Base-by-base conservation (phyloP, 1,140 invertebrate species). In the Leptinotarsa undecemlineata region DNA sequence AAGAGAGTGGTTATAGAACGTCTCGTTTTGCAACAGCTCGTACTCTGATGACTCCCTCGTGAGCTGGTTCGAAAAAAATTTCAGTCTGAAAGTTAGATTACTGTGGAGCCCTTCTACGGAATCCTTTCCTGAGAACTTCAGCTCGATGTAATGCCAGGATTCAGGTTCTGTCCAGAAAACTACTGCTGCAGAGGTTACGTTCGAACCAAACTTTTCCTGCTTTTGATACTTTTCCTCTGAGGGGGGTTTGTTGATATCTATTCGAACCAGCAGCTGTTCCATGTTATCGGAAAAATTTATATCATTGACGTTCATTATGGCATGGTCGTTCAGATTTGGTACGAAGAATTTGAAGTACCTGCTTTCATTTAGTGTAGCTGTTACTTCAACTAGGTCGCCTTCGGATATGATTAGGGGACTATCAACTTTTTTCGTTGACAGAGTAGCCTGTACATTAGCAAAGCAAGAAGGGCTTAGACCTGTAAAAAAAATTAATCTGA, bases 131-230 rank as follows among this genome's bases (percentile, higher is more conserved):
- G 20, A 19, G 64, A 85, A 86, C 66, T 76, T 76, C 15, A 90
- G 76, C 23, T 85, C 80, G 3, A 89, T 84, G 77, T 90, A 91
- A 80, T 93, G 91, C 85, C 89, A 90, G 4, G 66, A 69, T 48
- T 79, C 73, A 17, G 86, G 78, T 61, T 84, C 85, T 0, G 90
- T 88, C 20, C 84, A 85, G 76, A 92, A 91, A 0, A 81, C 75
- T 14, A 90, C 73, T 3, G 76, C 80, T 26, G 83, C 80, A 5
- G 76, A 71, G 21, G 71, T 71, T 21, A 47, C 20, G 75, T 66
- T 77, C 71, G 78, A 4, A 85, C 83, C 77, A 85, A 82, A 66
- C 17, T 77, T 79, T 48, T 86, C 86, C 11, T 82, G 76, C 48
- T 85, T 47, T 19, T 88, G 77, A 78, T 83, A 84, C 71, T 82